Base-by-base conservation (phyloP, 2,888 invertebrate species). In the Bombylius discolor region DNA sequence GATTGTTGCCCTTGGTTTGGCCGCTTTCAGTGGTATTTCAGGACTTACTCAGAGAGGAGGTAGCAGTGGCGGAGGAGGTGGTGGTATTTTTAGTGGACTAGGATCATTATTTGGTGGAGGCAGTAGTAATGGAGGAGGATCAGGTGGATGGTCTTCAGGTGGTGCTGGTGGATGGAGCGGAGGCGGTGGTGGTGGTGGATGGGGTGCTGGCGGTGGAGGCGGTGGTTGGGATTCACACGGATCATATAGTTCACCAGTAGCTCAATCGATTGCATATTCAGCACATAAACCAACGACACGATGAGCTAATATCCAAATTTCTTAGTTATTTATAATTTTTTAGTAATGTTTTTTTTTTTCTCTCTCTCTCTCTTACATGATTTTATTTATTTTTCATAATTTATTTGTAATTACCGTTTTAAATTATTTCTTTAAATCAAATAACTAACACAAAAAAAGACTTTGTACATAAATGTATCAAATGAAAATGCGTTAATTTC, bases 1-100 rank as follows among this genome's bases (percentile, higher is more conserved):
- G 8, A 67, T 81, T 56, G 71, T 82, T 60, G 81, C 83, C 5
- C 75, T 83, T 62, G 76, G 79, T 63, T 72, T 83, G 63, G 80
- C 81, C 32, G 74, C 77, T 53, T 79, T 80, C 70, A 74, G 68
- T 50, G 72, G 72, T 52, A 66, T 73, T 8, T 66, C 70, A 52
- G 68, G 67, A 60, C n/a, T 56, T 8, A 9, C 14, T 7, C 64
- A 69, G 66, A 53, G 69, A 49, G 66, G 67, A 57, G 69, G 68
- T 57, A 62, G 67, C 46, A 51, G 57, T 9, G 50, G 53, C 5
- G 53, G 53, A 72, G 48, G 51, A 9, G 53, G 57, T 5, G 53
- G 55, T 23, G 56, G 58, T 0, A 68, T 74, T 64, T 63, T 67
- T 5, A 65, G 68, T 31, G 61, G 64, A 13, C 13, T 48, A 33